These are phyloP conservation scores for Melanostigma gelatinosum DNA, from an alignment of 2,113 vertebrate genomes.

Conservation along the genomic window DNA sequence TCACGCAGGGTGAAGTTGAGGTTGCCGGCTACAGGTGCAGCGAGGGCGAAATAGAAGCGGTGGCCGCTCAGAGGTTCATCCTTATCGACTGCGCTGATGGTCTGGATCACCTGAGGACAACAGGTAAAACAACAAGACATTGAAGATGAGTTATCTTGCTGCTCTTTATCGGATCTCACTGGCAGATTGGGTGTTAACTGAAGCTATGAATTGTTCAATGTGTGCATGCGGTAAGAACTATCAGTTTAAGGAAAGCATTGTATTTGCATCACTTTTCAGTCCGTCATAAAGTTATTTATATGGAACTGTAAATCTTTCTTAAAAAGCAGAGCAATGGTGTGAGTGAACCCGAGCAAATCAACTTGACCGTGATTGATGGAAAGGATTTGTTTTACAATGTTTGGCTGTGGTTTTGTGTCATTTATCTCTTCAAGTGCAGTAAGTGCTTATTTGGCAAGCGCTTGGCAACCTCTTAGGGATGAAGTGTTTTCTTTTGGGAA, in stretches of 20 bases:
- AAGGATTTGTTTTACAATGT: conserved; percentile 64
- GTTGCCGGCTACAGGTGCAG: conserved; percentile 86
- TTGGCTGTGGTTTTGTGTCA: conserved; percentile 62
- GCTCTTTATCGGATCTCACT: conserved; percentile 22
- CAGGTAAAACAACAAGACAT: not conserved
- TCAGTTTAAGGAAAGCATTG: conserved; percentile 7
- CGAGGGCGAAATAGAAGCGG: conserved; percentile 92
- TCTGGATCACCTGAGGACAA: conserved; percentile 91
- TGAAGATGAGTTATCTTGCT: conserved; percentile 7
- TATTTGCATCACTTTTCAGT: conserved; percentile 37
- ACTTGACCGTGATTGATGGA: conserved; percentile 62
- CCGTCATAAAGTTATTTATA: conserved; percentile 35
- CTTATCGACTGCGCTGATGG: conserved; percentile 94
- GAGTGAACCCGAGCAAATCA: conserved; percentile 55
- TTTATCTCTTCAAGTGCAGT: conserved; percentile 70
- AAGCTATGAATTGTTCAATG: conserved; percentile 24
- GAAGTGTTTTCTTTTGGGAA: conserved; percentile 70
- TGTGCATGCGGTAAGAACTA: not conserved
- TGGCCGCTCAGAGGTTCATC: conserved; percentile 93
- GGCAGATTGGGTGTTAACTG: conserved; percentile 30
- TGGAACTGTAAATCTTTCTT: conserved; percentile 35
- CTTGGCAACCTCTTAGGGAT: conserved; percentile 58
- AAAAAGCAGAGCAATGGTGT: conserved; percentile 26
- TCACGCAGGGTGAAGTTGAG: conserved; percentile 95
- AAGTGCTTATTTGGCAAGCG: conserved; percentile 81